Base-by-base conservation (phyloP, 2,113 vertebrate genomes). In the Tautogolabrus adspersus region DNA sequence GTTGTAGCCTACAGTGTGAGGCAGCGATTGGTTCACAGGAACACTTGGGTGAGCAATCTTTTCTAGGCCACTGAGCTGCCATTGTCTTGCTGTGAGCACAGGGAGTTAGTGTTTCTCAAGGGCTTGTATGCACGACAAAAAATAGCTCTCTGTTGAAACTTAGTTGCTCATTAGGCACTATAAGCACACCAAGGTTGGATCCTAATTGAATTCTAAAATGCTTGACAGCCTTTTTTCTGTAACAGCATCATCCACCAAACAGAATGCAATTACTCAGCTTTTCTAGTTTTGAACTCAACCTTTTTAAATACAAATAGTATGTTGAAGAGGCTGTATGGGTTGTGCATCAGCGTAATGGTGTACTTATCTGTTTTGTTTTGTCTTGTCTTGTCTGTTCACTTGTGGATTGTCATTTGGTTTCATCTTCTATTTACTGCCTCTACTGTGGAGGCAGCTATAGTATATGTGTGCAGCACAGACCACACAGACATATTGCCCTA, bases 51-150 rank as follows among this genome's bases (percentile, higher is more conserved):
- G 61, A 67, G 23, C 70, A 44, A 10, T 51, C 8, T 76, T 83
- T 84, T 84, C 74, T 79, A 46, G 75, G 70, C 15, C 68, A 51
- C 42, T 16, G 75, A 70, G 56, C 54, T 77, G 63, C 67, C 57
- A 59, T 68, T 40, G 54, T 65, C 12, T 57, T 13, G 26, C 58
- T 65, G 38, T 54, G 65, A 69, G 54, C 30, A 70, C 60, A 34
- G 56, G 66, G 70, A 65, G 69, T 42, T 51, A 13, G 21, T 30
- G 51, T 66, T 79, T 75, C 56, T 81, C 59, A 72, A 77, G 79
- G 75, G 66, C 26, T 67, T 49, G n/a, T n/a, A 62, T 67, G 70
- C 1, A 18, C 54, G 62, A 68, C 30, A 75, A 65, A 78, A 63
- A 76, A 79, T 52, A 56, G n/a, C 49, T 72, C 30, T 67, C 16